Percentiles rank a stretch among this genome's conserved stretches.
phyloP scores from a whole-genome alignment of 2,888 invertebrate genomes.

The Drosophila phalerata region DNA sequence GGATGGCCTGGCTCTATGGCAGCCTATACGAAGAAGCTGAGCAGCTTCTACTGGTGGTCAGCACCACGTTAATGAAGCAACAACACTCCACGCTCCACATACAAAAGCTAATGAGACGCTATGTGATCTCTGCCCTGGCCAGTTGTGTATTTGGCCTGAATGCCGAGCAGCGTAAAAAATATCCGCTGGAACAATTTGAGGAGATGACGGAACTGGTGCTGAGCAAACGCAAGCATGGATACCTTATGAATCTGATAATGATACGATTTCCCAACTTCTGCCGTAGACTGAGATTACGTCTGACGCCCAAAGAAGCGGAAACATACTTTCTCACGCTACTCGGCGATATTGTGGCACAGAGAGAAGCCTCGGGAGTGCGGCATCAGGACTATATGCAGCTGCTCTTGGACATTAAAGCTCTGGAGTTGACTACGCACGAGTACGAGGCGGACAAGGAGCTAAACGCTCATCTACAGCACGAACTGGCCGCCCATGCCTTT shows the following conservation, averaged over 20 bases:
- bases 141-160: slow-evolving; percentile 77
- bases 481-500: slow-evolving; percentile 83
- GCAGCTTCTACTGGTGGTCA: slow-evolving; percentile 60
- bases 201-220: slow-evolving; percentile 79
- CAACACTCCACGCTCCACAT: slow-evolving; percentile 72
- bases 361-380: slow-evolving; percentile 61
- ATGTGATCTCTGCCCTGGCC: slow-evolving; percentile 74
- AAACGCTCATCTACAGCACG: slow-evolving; percentile 74
- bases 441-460: slow-evolving; percentile 81
- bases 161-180: slow-evolving; percentile 60
- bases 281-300: slow-evolving; percentile 68
- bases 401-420: slow-evolving; percentile 86
- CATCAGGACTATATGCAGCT: slow-evolving; percentile 87
- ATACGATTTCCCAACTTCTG: slow-evolving; percentile 76
- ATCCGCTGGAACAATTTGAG: slow-evolving; percentile 74
- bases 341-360: slow-evolving; percentile 66
- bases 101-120: slow-evolving; percentile 76
- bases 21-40: slow-evolving; percentile 66
- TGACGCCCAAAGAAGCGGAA: slow-evolving; percentile 69
- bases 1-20: slow-evolving; percentile 80
- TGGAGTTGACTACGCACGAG: slow-evolving; percentile 78
- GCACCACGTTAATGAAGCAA: slow-evolving; percentile 66
- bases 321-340: slow-evolving; percentile 71
- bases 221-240: slow-evolving; percentile 71
- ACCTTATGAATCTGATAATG: slow-evolving; percentile 69